Evolutionary conservation across 35 echinoderm and acorn worm species (phyloP).

Genomic region (Lytechinus variegatus): DNA sequence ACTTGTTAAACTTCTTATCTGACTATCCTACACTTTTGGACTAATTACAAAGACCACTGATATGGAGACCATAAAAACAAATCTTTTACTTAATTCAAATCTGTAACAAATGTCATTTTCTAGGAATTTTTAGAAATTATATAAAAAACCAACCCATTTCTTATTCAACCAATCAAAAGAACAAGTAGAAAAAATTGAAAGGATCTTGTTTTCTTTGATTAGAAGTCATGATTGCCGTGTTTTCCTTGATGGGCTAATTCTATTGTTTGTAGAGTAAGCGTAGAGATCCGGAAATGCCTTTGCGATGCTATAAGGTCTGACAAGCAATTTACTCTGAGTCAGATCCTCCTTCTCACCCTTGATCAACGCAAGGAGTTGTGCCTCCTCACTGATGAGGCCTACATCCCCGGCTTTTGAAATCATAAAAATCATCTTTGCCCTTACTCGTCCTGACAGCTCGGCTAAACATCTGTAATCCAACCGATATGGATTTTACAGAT

Average conservation of each 20-base stretch:
- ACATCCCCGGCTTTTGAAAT: conserved; percentile 25
- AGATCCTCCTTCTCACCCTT: neutral
- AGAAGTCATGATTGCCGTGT: neutral
- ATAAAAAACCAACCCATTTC: neutral
- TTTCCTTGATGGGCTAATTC: conserved; percentile 9
- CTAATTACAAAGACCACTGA: too few species aligned
- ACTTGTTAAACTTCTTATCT: neutral
- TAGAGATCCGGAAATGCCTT: neutral
- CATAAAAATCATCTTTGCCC: conserved; percentile 53
- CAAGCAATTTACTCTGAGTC: conserved; percentile 18
- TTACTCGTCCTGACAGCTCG: conserved; percentile 14
- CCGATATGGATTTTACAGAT: conserved; percentile 58
- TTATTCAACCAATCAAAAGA: neutral
- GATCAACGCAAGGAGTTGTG: neutral
- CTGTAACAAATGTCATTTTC: too few species aligned
- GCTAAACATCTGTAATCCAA: conserved; percentile 53
- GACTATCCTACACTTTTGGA: too few species aligned
- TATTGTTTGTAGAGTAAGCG: neutral
- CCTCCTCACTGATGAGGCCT: neutral
- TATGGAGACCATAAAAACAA: too few species aligned
- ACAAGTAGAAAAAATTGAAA: neutral
- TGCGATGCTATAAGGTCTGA: neutral
- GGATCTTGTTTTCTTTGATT: neutral
- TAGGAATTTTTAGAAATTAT: too few species aligned
- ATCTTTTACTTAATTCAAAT: too few species aligned